These are phyloP conservation scores for Rotaria magnacalcarata DNA, from an alignment of 2,888 invertebrate species.

Conservation along the genomic window DNA sequence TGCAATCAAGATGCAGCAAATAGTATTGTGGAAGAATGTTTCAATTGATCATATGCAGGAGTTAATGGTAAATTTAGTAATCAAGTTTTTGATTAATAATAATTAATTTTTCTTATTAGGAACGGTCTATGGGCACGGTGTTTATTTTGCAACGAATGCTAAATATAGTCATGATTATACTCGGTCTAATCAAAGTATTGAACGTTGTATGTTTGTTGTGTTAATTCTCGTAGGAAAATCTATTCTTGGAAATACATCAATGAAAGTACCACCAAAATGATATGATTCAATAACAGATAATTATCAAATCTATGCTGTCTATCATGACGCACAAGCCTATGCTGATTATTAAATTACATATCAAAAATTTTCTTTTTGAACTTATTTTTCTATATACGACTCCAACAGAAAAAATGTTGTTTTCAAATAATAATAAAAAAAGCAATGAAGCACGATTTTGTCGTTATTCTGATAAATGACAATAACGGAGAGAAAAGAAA, in stretches of 20 bases:
- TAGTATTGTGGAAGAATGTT: background rate
- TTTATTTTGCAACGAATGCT: background rate
- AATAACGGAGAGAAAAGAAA: no score
- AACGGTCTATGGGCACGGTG: background rate
- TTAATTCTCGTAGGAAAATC: background rate
- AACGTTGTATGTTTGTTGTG: background rate
- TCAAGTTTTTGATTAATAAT: background rate
- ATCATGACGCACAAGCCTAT: background rate
- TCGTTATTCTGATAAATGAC: no score
- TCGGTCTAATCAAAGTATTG: background rate
- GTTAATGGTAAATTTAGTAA: background rate
- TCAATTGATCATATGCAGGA: background rate
- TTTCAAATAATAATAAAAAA: no score
- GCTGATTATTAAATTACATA: constrained; percentile 3
- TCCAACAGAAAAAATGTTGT: no score
- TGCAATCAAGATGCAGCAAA: background rate
- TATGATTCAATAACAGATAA: background rate
- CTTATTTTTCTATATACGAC: no score
- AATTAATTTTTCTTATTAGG: background rate
- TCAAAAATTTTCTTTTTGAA: background rate
- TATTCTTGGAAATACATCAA: background rate
- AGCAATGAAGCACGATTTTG: no score
- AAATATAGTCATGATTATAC: background rate
- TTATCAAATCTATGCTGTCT: background rate
- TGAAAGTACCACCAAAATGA: background rate